Evolutionary conservation across 2,888 invertebrate species (phyloP).

Genomic region (Patella caerulea): DNA sequence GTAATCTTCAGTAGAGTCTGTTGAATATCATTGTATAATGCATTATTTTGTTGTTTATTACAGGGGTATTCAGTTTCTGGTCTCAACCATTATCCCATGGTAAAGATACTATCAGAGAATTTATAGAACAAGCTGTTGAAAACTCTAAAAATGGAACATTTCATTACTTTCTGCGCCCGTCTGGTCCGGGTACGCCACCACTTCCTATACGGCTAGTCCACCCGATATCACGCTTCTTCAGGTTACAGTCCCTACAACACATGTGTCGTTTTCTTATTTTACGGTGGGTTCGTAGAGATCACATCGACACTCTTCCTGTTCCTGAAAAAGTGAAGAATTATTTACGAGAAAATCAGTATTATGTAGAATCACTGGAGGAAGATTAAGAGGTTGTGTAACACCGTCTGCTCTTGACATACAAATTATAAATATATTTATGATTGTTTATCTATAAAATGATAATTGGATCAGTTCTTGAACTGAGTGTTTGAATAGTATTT

Average conservation of each 20-base stretch:
- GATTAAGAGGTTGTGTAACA: slow-evolving; percentile 19
- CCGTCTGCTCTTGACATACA: too few relatives aligned
- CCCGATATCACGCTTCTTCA: slow-evolving; percentile 82
- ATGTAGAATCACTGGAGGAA: slow-evolving; percentile 62
- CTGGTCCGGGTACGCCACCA: slow-evolving; percentile 78
- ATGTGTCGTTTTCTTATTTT: slow-evolving; percentile 82
- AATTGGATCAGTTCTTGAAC: too few relatives aligned
- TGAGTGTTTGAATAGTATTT: too few relatives aligned
- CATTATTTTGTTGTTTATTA: slow-evolving; percentile 20
- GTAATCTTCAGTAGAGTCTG: neutral
- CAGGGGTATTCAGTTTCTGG: slow-evolving; percentile 83
- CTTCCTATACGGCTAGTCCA: slow-evolving; percentile 82
- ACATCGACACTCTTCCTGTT: slow-evolving; percentile 80
- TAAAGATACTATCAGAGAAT: slow-evolving; percentile 77
- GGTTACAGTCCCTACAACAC: slow-evolving; percentile 80
- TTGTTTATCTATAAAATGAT: too few relatives aligned
- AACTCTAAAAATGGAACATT: slow-evolving; percentile 80
- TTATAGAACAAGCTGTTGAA: slow-evolving; percentile 81
- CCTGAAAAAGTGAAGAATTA: slow-evolving; percentile 73
- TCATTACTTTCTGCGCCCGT: slow-evolving; percentile 82
- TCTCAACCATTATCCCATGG: slow-evolving; percentile 71
- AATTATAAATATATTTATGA: too few relatives aligned
- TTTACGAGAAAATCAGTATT: slow-evolving; percentile 67
- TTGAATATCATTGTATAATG: too few relatives aligned
- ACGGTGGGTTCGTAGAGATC: slow-evolving; percentile 78